These are phyloP conservation scores for Mungos mungo DNA, from an alignment of 2,113 vertebrate genomes.

Conservation along the genomic window DNA sequence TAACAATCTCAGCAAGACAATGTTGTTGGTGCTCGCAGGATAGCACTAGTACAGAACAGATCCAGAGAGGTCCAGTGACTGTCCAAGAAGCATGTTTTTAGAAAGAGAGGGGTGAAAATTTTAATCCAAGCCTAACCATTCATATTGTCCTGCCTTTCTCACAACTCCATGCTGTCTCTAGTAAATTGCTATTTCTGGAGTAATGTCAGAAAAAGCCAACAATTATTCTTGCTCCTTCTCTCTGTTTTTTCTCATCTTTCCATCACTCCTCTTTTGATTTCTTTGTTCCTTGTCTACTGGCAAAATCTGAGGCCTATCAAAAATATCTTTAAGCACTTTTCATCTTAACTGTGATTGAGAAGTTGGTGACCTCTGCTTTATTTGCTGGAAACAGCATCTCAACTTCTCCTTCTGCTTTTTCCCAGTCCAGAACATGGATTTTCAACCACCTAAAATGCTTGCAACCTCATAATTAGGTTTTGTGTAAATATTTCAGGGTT, in stretches of 20 bases:
- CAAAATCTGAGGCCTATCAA: not conserved
- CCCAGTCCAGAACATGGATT: not conserved
- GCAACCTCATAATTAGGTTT: constrained; percentile 54
- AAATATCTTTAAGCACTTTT: not conserved
- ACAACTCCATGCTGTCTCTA: not conserved
- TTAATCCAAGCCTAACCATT: not conserved
- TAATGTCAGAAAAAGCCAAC: not conserved
- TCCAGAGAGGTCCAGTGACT: not conserved
- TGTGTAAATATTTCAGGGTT: constrained; percentile 61
- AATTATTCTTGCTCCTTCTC: not conserved
- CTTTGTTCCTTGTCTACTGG: not conserved
- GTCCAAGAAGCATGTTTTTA: not conserved
- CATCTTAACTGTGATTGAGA: not conserved
- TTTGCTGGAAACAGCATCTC: not conserved
- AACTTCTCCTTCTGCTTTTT: not conserved
- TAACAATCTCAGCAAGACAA: not conserved
- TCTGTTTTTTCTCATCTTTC: not conserved
- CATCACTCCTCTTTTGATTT: not conserved
- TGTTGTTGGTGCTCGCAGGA: no score
- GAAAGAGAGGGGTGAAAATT: not conserved
- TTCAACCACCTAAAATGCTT: constrained; percentile 25
- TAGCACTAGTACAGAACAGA: not conserved
- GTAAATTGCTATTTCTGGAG: not conserved
- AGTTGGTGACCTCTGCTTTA: not conserved
- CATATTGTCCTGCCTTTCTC: not conserved